Base-by-base conservation (phyloP, 2,113 vertebrate species). In the Lamprologus tigripictilis region DNA sequence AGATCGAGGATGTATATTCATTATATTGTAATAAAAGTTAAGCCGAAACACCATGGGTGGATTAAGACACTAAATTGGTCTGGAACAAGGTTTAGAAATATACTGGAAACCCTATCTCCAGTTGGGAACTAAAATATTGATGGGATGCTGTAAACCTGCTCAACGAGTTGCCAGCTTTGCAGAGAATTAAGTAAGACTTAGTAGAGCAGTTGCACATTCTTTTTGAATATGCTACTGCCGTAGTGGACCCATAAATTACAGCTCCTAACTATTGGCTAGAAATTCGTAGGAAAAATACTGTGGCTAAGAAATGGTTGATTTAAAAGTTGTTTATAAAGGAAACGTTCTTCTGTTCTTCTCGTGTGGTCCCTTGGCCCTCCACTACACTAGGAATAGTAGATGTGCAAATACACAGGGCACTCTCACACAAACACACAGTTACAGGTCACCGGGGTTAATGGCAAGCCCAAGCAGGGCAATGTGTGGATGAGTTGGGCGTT, bases 301-400 rank as follows among this genome's bases (percentile, higher is more conserved):
- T 57, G 82, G 85, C 49, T 11, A 71, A 61, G 89, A 87, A 71
- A 82, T 68, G 89, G 83, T 84, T 87, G 89, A 86, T 88, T 89
- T 86, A 63, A 90, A 93, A 86, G 82, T 86, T 93, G 84, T 94
- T 94, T 93, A 93, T 81, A 92, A 93, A 92, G 82, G 82, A 90
- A 86, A 89, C 47, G 21, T 71, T 90, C 63, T 55, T 94, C 89
- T 93, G 90, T 94, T 93, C 95, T 88, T 89, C 93, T 94, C 88
- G 94, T 94, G 95, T 96, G 95, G 95, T 95, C 95, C 33, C 53
- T 91, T 90, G 92, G 93, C 88, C 86, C 55, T 91, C 63, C 71
- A 23, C 82, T 88, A 47, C 28, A 93, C 81, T 83, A 86, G 82
- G 86, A 91, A 84, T 82, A 87, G 90, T 92, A 82, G 81, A 84